These are phyloP conservation scores for Pangasius sanitwongsei DNA, from an alignment of 2,797 vertebrate genomes.

Conservation along the genomic window DNA sequence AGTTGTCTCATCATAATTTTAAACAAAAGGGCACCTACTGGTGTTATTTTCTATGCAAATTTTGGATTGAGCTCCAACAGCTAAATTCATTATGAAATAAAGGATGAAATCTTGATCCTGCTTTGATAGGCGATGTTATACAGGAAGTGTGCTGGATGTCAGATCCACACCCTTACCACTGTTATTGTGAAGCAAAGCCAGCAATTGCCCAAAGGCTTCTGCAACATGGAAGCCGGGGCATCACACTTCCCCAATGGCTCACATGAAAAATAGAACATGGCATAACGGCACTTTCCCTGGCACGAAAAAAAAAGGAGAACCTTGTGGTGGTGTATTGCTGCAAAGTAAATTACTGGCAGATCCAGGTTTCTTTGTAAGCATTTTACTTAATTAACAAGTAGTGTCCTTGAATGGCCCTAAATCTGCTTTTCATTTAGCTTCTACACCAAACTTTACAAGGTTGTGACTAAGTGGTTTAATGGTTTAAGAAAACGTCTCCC, in stretches of 20 bases:
- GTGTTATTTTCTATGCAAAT: conserved; percentile 6
- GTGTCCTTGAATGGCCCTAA: neutral
- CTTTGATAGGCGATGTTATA: neutral
- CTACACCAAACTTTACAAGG: neutral
- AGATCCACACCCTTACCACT: neutral
- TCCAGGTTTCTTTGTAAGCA: neutral
- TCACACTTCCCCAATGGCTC: conserved; percentile 12
- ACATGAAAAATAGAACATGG: neutral
- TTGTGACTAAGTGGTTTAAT: neutral
- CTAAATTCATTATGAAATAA: neutral
- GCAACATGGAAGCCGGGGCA: neutral
- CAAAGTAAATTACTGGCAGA: neutral
- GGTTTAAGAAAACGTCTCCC: conserved; percentile 65
- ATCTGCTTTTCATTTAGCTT: neutral
- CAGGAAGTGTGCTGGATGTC: neutral
- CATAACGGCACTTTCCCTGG: neutral
- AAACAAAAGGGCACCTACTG: neutral
- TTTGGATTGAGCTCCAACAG: neutral
- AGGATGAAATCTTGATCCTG: neutral
- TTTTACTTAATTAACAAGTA: neutral
- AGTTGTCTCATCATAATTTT: neutral
- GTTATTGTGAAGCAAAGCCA: neutral
- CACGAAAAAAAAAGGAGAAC: conserved; percentile 20
- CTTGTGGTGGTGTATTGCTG: neutral
- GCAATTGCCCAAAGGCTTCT: neutral